Conservation (phyloP, 2,888 invertebrate genomes). For the Crepidodera aurea region DNA sequence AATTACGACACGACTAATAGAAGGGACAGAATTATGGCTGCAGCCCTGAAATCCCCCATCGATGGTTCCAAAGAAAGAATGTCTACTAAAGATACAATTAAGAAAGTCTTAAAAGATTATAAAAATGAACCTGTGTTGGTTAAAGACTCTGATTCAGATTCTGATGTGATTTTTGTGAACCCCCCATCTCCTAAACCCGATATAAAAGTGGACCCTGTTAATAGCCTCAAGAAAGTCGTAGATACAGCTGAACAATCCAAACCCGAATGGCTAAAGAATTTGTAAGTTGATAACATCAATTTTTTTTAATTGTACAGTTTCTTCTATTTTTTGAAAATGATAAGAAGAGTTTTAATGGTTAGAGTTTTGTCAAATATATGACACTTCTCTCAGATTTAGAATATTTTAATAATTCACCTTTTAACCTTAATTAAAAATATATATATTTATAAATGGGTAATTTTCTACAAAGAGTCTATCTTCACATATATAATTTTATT, state of each 20-base stretch:
- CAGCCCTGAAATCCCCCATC: conserved; percentile 32
- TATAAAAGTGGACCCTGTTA: conserved; percentile 59
- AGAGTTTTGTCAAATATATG: neutral
- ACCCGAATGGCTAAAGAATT: conserved; percentile 65
- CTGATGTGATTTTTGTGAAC: conserved; percentile 54
- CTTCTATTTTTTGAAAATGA: neutral
- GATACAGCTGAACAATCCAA: conserved; percentile 64
- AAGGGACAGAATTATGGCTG: conserved; percentile 37
- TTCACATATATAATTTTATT: neutral
- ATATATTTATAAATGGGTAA: neutral
- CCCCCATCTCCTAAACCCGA: conserved; percentile 59
- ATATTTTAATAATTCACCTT: conserved; percentile 3
- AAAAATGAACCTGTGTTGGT: conserved; percentile 51
- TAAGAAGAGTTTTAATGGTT: neutral
- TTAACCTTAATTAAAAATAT: neutral
- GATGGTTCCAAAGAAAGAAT: conserved; percentile 31
- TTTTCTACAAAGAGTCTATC: neutral
- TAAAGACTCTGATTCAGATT: conserved; percentile 58
- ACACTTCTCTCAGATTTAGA: neutral
- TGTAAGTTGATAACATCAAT: conserved; percentile 55
- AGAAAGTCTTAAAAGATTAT: conserved; percentile 52
- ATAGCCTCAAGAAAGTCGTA: conserved; percentile 68
- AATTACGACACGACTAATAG: conserved; percentile 36
- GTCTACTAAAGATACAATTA: conserved; percentile 51
- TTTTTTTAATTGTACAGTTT: neutral